A percentile compares a stretch with the other conserved stretches of the same genome.
Evolutionary conservation across 2,888 invertebrate species (phyloP).

Genomic region (Willowsia nigromaculata): DNA sequence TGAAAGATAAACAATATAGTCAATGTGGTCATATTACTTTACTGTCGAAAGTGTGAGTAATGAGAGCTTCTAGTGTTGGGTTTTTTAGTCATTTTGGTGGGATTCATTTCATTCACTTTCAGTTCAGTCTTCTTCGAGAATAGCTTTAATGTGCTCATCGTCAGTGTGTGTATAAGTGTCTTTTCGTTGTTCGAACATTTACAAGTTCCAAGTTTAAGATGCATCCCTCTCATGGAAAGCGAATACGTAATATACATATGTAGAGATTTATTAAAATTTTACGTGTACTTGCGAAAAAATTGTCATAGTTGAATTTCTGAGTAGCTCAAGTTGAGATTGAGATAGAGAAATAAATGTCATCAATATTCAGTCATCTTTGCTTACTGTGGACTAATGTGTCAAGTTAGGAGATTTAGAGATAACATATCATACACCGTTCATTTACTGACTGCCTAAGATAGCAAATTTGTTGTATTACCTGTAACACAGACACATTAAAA

Average conservation of each 20-base stretch:
- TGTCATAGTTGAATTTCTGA: neutral
- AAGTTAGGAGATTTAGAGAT: constrained; percentile 36
- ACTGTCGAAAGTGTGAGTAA: no score
- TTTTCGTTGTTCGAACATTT: no score
- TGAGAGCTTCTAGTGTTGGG: neutral
- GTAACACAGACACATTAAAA: neutral
- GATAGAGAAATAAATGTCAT: no score
- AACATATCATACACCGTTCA: constrained; percentile 16
- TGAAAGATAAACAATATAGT: no score
- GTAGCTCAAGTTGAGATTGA: neutral
- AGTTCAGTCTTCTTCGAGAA: neutral
- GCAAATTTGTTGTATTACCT: neutral
- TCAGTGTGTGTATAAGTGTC: neutral
- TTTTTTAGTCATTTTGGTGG: neutral
- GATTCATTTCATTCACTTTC: neutral
- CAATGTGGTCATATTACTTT: no score
- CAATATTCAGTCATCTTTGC: no score
- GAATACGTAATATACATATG: neutral
- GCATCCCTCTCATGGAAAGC: no score
- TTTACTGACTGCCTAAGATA: neutral
- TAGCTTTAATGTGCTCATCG: neutral
- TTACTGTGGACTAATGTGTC: constrained; percentile 56
- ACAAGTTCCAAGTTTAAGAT: no score
- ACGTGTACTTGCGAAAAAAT: neutral
- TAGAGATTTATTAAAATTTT: neutral